Evolutionary conservation across 2,797 vertebrate genomes (phyloP).

Genomic region (Lutjanus campechanus): DNA sequence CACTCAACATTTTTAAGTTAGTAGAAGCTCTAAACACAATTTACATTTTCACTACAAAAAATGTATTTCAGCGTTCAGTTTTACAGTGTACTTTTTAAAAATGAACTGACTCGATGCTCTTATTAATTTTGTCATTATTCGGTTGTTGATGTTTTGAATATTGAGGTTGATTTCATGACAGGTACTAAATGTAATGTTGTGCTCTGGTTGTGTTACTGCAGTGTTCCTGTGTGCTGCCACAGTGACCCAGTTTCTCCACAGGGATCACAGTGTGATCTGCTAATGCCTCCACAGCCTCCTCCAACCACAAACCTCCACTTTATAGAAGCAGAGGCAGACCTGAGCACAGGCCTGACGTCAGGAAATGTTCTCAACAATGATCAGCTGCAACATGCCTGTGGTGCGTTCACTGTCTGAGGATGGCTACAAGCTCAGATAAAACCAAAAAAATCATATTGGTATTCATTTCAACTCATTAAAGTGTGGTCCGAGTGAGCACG

Average conservation of each 20-base stretch:
- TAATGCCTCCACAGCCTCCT: slow-evolving; percentile 5
- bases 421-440: not conserved
- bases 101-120: not conserved
- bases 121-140: not conserved
- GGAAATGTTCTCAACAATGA: not conserved
- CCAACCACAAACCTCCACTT: slow-evolving; percentile 19
- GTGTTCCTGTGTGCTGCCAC: slow-evolving; percentile 20
- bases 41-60: too few species aligned
- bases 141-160: not conserved
- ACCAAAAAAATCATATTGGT: not conserved
- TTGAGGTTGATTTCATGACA: not conserved
- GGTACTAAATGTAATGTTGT: slow-evolving; percentile 1
- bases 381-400: not conserved
- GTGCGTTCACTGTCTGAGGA: not conserved
- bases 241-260: slow-evolving; percentile 54
- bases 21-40: too few species aligned
- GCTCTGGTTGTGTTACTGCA: slow-evolving; percentile 60
- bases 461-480: not conserved
- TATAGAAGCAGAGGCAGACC: not conserved
- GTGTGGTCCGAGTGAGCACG: not conserved
- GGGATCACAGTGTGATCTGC: slow-evolving; percentile 36
- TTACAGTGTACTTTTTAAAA: too few species aligned
- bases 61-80: too few species aligned
- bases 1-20: too few species aligned
- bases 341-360: not conserved